Evolutionary conservation across 2,797 vertebrate genomes (phyloP).

Genomic region (Sebastes cheni): DNA sequence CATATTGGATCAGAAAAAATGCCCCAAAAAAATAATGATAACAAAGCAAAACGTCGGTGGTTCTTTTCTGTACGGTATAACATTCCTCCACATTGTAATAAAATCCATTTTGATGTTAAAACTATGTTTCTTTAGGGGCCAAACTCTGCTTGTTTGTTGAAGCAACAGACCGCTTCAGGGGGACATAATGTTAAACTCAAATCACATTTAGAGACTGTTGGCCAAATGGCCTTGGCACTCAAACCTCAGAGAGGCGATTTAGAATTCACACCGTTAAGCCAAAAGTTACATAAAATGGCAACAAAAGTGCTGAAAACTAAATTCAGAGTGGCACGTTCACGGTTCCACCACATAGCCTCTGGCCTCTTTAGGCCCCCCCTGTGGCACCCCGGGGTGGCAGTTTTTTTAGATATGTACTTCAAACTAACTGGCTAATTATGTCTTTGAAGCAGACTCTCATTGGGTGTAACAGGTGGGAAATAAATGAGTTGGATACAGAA

Average conservation of each 20-base stretch:
- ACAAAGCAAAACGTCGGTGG: neutral
- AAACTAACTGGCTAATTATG: constrained; percentile 40
- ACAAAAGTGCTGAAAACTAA: constrained; percentile 15
- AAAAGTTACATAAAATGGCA: constrained; percentile 7
- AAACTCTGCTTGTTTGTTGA: neutral
- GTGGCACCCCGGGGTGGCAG: neutral
- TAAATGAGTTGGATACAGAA: neutral
- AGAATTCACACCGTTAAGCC: neutral
- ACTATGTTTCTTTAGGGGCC: neutral
- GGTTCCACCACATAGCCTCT: neutral
- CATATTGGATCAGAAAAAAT: neutral
- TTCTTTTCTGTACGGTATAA: neutral
- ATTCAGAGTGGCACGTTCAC: neutral
- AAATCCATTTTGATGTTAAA: neutral
- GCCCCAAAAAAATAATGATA: neutral
- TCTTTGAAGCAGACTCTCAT: constrained; percentile 41
- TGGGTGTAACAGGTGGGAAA: neutral
- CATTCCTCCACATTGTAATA: neutral
- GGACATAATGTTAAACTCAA: neutral
- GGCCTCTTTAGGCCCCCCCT: neutral
- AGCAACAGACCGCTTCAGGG: neutral
- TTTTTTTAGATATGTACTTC: constrained; percentile 6
- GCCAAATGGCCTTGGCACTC: neutral
- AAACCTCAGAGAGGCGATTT: constrained; percentile 14
- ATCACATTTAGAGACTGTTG: neutral